Evolutionary conservation across 2,888 invertebrate genomes (phyloP), one percentile per base, ranked within the genome.

Genomic region (Agrochola macilenta): DNA sequence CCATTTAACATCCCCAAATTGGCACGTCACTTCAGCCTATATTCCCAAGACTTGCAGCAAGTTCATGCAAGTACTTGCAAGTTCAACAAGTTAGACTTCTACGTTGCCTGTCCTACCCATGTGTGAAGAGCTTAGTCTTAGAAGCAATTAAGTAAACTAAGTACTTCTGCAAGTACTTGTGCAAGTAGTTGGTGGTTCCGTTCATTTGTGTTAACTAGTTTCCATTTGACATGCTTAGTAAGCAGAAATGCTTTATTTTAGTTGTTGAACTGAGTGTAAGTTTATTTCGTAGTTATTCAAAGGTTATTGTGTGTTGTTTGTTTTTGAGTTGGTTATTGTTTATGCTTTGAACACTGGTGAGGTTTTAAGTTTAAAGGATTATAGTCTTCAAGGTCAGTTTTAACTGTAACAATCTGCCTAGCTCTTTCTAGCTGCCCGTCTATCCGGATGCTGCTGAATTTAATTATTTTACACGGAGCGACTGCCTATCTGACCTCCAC

Each of bases 131-230:
- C 39, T 71, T 46, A 71, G 74, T 71, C 78, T 82, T 83, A 74
- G 64, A 82, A 85, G 81, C 76, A 81, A 88, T 85, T 85, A 85
- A 85, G 83, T 82, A 79, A 85, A 78, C 85, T 74, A 78, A 85
- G 73, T 76, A 76, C 76, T 81, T 70, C 30, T 68, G 14, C 68
- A 43, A 82, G 79, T 76, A 76, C 76, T 81, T 70, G 35, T 68
- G 14, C 68, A 43, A 82, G 79, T 76, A 64, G 81, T 81, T 78
- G 52, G 46, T 58, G 61, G 76, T 79, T 66, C 39, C 5, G 35
- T 81, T 72, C 65, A 74, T 58, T 83, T 84, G 64, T 66, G 81
- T 68, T 85, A 81, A 82, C 80, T 71, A 78, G 83, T 82, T 79
- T 76, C 49, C 46, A 73, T 82, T 83, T 79, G 76, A 81, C 72